Conservation (phyloP, 2,113 vertebrate species). For the Caloenas nicobarica region DNA sequence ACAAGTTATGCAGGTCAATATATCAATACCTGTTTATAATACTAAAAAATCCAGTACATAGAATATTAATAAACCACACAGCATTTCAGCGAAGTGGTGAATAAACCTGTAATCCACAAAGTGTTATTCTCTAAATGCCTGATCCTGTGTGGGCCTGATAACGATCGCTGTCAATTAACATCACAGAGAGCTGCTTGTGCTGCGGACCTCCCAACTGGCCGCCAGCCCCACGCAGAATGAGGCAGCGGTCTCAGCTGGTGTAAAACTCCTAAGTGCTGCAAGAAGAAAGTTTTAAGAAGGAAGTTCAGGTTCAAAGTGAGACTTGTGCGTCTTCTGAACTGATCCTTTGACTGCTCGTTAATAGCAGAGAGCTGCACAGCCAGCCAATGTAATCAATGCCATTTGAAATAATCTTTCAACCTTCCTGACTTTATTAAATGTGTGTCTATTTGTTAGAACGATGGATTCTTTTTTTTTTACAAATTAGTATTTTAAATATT, state of each 20-base stretch:
- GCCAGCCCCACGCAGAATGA: neutral
- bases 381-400: neutral
- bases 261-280: neutral
- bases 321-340: neutral
- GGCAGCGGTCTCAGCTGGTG: neutral
- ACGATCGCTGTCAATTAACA: neutral
- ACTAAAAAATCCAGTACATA: neutral
- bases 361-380: neutral
- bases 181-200: neutral
- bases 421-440: neutral
- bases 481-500: neutral
- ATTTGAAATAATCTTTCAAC: neutral
- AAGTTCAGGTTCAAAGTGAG: constrained; percentile 15
- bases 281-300: constrained; percentile 16
- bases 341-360: neutral
- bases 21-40: neutral
- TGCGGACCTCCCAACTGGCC: neutral
- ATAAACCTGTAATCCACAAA: constrained; percentile 4
- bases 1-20: neutral
- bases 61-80: neutral
- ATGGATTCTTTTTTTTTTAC: neutral
- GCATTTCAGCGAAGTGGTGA: neutral
- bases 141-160: neutral
- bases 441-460: neutral
- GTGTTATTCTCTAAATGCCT: neutral